Base-by-base conservation (phyloP, 2,888 invertebrate species). In the Pammene fasciana region DNA sequence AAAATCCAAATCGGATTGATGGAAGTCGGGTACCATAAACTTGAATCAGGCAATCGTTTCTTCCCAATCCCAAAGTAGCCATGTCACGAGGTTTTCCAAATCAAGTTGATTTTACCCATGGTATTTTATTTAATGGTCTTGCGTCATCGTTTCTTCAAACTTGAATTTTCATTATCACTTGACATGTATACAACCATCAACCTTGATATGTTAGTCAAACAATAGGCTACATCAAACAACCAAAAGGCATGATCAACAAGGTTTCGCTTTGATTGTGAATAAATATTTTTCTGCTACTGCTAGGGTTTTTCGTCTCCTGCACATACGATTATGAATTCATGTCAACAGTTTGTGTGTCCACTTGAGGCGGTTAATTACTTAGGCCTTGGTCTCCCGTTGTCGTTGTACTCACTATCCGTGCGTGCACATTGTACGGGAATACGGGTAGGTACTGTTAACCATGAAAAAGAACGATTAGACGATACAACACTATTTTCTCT, bases 131-230 rank as follows among this genome's bases (percentile, higher is more conserved):
- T 92, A 92, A 92, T 90, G 90, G 91, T 88, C 87, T 92, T 92
- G 90, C 92, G 92, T 92, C 92, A 92, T 91, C 86, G 84, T 78
- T 82, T 85, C 86, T 91, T 88, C 88, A 91, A 92, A 92, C 92
- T 92, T 92, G 92, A 91, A 90, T 89, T 92, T 92, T 92, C 90
- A 92, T 92, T 92, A 92, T 92, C 92, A 92, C 92, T 87, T 90
- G 85, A 85, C 85, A 82, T 86, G 88, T 90, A 89, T 91, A 87
- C 87, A 86, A 86, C 87, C 86, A 84, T 79, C 84, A 92, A 87
- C 92, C 92, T 92, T 92, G 90, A 92, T 92, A 91, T 87, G 86
- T 90, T 90, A 88, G 86, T 87, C 92, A 92, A 92, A 92, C 92
- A 92, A 92, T 90, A 88, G 89, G 80, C 87, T 84, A 91, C 90